Evolutionary conservation across 2,797 vertebrate genomes (phyloP), one percentile per base, ranked within the genome.

Genomic region (Phrynocephalus guinanensis): DNA sequence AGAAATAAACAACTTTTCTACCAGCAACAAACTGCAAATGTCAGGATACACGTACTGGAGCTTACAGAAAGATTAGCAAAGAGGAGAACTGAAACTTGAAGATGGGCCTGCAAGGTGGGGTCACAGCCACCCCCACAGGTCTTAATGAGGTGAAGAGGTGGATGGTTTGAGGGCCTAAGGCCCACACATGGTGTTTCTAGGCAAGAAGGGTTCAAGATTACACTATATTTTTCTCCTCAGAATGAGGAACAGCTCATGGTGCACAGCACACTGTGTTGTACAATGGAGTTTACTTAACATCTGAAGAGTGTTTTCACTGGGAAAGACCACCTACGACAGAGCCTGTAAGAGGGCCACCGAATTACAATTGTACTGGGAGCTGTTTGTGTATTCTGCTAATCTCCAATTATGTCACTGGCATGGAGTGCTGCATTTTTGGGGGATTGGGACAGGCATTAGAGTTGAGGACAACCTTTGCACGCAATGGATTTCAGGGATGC

Each of bases 1-100:
- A 78, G 78, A 81, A 88, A 67, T 80, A 75, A 82, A 70, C 83
- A 85, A 68, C 83, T 6, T 50, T 67, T 48, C 6, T 4, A 15
- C 52, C 30, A 68, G 24, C 56, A 85, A 66, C 30, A 44, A 88
- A 66, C 10, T 24, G 22, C 16, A 8, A 79, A 50, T 75, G 50
- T 26, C 60, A 60, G 20, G 56, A n/a, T n/a, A 30, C 24, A 70
- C 15, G 24, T 81, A 3, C 26, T 85, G 56, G 30, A 38, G 24
- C 30, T 76, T 68, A 66, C 76, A 81, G 22, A 67, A n/a, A 56
- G 16, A 33, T 15, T 3, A 28, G 44, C 44, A 44, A 44, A 44
- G 28, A 44, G n/a, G 38, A 66, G 70, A 6, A 66, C 28, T 50
- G 48, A 82, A 26, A 20, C 73, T 33, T n/a, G 44, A 24, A n/a